Base-by-base conservation (phyloP, 2,113 vertebrate species). In the Turdus rufiventris region DNA sequence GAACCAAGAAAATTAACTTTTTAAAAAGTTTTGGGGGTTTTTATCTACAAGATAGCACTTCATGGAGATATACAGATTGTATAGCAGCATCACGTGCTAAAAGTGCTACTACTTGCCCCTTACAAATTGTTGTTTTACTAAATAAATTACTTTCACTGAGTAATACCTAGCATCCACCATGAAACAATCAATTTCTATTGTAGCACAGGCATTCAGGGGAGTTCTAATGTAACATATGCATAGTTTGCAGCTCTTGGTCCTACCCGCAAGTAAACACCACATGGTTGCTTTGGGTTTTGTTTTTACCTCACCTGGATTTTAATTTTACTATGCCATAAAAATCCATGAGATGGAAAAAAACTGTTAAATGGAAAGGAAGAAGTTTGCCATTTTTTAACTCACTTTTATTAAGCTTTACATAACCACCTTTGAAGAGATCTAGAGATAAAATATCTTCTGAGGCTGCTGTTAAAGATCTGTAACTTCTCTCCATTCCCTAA, bases 151-250 rank as follows among this genome's bases (percentile, higher is more conserved):
- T 65, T 85, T 58, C 40, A 60, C 29, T 73, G 18, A 20, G 25
- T 72, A 68, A 75, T 65, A 81, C 0, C 0, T 50, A 40, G 85
- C 1, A 9, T 31, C 23, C 18, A 77, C 45, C 34, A 60, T 7
- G 11, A 84, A 71, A 48, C 26, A 67, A 66, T 28, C 10, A 25
- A 45, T 80, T 73, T 66, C 25, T 43, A 71, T 4, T 60, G 61
- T 2, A 72, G 33, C 28, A 84, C 0, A 0, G 50, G 18, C 12
- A 80, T 60, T 88, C 28, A 43, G 28, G 6, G 12, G 10, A 60
- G 14, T 48, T 71, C 31, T 43, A 40, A 26, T 2, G 8, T 29
- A 57, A 76, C 18, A 68, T 2, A 34, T 3, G 40, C 10, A 34
- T 70, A 54, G 45, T 43, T 42, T 45, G 43, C 29, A 76, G 7